Percentiles rank a stretch among this genome's conserved stretches.
Evolutionary conservation across 2,797 vertebrate species (phyloP).

Genomic region (Cheirogaleus major): DNA sequence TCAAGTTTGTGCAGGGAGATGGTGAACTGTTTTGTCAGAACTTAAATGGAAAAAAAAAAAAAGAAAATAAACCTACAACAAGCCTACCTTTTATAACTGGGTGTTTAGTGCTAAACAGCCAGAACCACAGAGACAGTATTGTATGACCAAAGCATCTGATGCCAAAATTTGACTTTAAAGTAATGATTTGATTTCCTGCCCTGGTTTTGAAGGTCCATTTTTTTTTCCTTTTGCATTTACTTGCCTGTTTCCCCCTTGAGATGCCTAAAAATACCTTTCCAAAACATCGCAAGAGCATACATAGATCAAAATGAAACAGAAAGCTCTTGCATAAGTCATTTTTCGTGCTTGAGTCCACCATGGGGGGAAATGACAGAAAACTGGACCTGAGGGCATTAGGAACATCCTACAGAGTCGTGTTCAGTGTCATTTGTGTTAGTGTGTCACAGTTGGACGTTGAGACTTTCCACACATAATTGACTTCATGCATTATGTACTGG

Average conservation of each 20-base stretch:
- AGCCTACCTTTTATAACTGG: slow-evolving; percentile 98
- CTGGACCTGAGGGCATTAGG: slow-evolving; percentile 78
- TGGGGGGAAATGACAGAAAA: slow-evolving; percentile 76
- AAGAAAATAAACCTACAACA: slow-evolving; percentile 94
- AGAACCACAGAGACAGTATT: slow-evolving; percentile 95
- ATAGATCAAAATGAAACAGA: slow-evolving; percentile 84
- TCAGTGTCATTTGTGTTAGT: slow-evolving; percentile 78
- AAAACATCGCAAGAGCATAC: slow-evolving; percentile 83
- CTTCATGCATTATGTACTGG: slow-evolving; percentile 75
- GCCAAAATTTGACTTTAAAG: slow-evolving; percentile 94
- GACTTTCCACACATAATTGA: slow-evolving; percentile 77
- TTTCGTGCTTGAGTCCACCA: slow-evolving; percentile 75
- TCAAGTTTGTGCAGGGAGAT: slow-evolving; percentile 88
- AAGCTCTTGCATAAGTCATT: slow-evolving; percentile 81
- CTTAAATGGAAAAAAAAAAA: slow-evolving; percentile 92
- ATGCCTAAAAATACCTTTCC: slow-evolving; percentile 82
- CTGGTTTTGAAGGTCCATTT: slow-evolving; percentile 82
- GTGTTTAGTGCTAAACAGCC: slow-evolving; percentile 90
- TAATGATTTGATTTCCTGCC: slow-evolving; percentile 90
- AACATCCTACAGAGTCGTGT: slow-evolving; percentile 76
- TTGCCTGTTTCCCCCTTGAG: slow-evolving; percentile 85
- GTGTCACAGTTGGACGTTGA: slow-evolving; percentile 67
- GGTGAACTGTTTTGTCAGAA: slow-evolving; percentile 94
- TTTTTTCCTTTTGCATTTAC: slow-evolving; percentile 76
- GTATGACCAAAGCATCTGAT: slow-evolving; percentile 99